Conservation (phyloP, 1,140 invertebrate genomes). For the Wiebesia pumilae region DNA sequence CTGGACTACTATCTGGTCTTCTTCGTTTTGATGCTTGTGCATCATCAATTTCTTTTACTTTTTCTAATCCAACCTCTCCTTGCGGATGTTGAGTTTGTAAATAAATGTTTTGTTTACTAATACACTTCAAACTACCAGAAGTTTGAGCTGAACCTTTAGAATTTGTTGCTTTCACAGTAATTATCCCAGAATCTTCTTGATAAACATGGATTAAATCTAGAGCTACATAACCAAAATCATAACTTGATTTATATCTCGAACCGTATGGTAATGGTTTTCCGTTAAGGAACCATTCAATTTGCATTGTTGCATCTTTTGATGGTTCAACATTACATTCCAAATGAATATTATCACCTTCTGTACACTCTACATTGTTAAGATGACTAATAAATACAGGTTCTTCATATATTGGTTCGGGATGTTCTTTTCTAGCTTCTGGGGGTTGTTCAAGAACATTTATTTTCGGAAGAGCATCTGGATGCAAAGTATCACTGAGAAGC, state of each 20-base stretch:
- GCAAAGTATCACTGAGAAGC: constrained; percentile 90
- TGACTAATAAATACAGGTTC: constrained; percentile 92
- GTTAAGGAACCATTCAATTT: constrained; percentile 94
- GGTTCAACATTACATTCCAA: constrained; percentile 97
- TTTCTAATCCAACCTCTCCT: constrained; percentile 88
- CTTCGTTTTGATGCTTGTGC: constrained; percentile 82
- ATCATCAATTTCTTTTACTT: constrained; percentile 89
- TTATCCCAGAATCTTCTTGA: constrained; percentile 92
- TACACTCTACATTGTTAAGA: constrained; percentile 91
- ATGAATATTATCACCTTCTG: constrained; percentile 92
- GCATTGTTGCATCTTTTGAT: constrained; percentile 94
- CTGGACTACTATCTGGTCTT: constrained; percentile 80
- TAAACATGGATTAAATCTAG: constrained; percentile 88
- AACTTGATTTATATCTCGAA: constrained; percentile 87
- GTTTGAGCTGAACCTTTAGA: constrained; percentile 91
- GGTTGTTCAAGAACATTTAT: constrained; percentile 92
- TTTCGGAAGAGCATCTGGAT: constrained; percentile 91
- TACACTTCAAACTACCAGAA: constrained; percentile 89
- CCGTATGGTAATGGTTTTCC: constrained; percentile 87
- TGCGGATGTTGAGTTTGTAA: constrained; percentile 93
- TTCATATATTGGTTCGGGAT: constrained; percentile 86
- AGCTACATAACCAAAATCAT: constrained; percentile 92
- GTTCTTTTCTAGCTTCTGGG: constrained; percentile 77
- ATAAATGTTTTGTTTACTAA: constrained; percentile 85
- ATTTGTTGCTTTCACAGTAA: constrained; percentile 94